Evolutionary conservation across 2,113 vertebrate genomes (phyloP).

Genomic region (Siphamia tubifer): DNA sequence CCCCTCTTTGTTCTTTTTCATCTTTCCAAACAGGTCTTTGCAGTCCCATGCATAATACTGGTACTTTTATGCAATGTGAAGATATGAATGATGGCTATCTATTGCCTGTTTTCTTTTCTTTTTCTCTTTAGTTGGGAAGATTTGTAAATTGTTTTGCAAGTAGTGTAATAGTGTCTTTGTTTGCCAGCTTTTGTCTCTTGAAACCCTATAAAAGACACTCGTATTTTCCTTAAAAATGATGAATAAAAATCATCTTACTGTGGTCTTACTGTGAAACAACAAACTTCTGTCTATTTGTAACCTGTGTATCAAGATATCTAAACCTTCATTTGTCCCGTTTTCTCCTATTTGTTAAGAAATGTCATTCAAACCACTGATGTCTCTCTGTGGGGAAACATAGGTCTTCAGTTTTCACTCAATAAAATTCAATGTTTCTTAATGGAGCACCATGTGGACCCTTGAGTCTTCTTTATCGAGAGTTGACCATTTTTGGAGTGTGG

Average conservation of each 20-base stretch:
- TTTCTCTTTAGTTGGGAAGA: background rate
- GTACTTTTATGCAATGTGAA: constrained; percentile 68
- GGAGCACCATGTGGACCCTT: constrained; percentile 53
- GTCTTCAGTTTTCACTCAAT: constrained; percentile 58
- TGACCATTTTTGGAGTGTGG: constrained; percentile 10
- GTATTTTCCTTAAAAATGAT: constrained; percentile 37
- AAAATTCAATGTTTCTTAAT: constrained; percentile 65
- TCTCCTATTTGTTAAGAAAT: constrained; percentile 28
- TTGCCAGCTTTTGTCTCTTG: constrained; percentile 40
- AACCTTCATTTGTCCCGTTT: constrained; percentile 32
- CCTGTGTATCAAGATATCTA: constrained; percentile 36
- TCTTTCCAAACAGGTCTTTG: constrained; percentile 50
- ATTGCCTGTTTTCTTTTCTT: constrained; percentile 15
- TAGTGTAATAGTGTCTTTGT: constrained; percentile 51
- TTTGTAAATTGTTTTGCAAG: constrained; percentile 55
- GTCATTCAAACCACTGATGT: constrained; percentile 47
- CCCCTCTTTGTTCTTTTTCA: constrained; percentile 55
- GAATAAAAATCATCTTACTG: constrained; percentile 33
- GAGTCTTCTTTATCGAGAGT: constrained; percentile 69
- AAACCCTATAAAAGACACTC: constrained; percentile 22
- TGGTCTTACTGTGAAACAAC: constrained; percentile 43
- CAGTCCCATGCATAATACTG: constrained; percentile 51
- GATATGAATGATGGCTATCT: constrained; percentile 66
- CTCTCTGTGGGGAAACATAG: constrained; percentile 43
- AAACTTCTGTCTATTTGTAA: constrained; percentile 43